Base-by-base conservation (phyloP, 2,888 invertebrate genomes). In the Hyposoter dolosus region DNA sequence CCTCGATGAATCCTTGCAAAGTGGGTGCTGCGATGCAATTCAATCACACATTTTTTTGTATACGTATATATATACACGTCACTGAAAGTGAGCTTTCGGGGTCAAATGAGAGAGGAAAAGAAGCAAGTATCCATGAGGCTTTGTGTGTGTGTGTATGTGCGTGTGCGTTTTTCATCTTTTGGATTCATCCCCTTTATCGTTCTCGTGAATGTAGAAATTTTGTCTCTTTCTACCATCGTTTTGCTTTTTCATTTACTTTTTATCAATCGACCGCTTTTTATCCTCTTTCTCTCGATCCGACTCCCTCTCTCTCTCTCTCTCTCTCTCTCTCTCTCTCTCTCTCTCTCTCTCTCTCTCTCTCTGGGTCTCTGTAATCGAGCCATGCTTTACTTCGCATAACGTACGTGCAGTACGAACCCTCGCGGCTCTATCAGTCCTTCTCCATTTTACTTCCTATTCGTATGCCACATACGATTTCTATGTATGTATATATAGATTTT, bases 361-460 rank as follows among this genome's bases (percentile, higher is more conserved):
- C 45, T 69, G 23, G 23, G 23, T 69, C 45, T 23, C 23, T 45
- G 60, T 15, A 28, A 60, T 28, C 60, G 60, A 60, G 28, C 60
- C 10, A 60, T 60, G 60, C 60, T 60, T 60, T 60, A 6, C 28
- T 28, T 28, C 5, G 28, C 28, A 60, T 28, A 60, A 28, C 72
- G 78, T 47, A 66, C 74, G 40, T 56, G 40, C 60, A 50, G 63
- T 71, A 75, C 69, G 68, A 84, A 80, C 23, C 76, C 43, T 78
- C 32, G 56, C 65, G 7, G 23, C 65, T 77, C 56, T 47, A 65
- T 78, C 72, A 56, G 56, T 75, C 82, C 74, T 72, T 71, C 53
- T 80, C 53, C 68, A 71, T 83, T 80, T 69, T 45, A 79, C 75
- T 66, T 66, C 12, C 78, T 23, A 68, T 68, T 47, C 68, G 35